Base-by-base conservation (phyloP, 2,888 invertebrate species). In the Cerceris rybyensis region DNA sequence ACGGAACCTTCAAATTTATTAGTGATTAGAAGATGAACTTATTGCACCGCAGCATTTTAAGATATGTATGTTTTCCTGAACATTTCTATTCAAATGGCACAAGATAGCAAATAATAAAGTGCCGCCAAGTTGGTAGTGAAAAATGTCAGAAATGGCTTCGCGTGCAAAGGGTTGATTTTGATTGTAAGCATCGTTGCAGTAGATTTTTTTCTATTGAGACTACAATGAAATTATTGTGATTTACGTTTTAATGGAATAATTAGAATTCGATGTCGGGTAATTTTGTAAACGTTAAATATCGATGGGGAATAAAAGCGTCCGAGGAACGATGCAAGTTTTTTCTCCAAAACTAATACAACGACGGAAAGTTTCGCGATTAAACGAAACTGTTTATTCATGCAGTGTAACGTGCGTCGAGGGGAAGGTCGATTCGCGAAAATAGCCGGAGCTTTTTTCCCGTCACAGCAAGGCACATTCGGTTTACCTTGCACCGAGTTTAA, bases 401-500 rank as follows among this genome's bases (percentile, higher is more conserved):
- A 63, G 14, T 9, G 6, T 42, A 42, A 67, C 57, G 55, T 66
- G 59, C 59, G 49, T 14, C 57, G 52, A 54, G 42, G 14, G 14
- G 63, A 64, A 78, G 67, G 67, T 68, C 63, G 60, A 28, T 46
- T 14, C 13, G n/a, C 57, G 58, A 54, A 61, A 63, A 50, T 46
- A 41, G 42, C 49, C 61, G 11, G 54, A 69, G 59, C 63, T 71
- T 66, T 78, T 76, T n/a, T 46, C 43, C 59, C 28, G 39, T n/a
- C n/a, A 54, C 54, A 54, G 39, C 43, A 7, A 54, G 60, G 50
- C 28, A 46, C 50, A 59, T 70, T 39, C 77, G 50, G 72, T 72
- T 76, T 68, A 61, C 64, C 70, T 71, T 75, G 72, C 75, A 75
- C 78, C 81, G 68, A 78, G 71, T 85, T 85, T 85, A 85, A 85